Percentiles rank a stretch among this genome's conserved stretches.
phyloP scores from a whole-genome alignment of 2,113 vertebrate genomes.

The Phaethornis superciliosus region DNA sequence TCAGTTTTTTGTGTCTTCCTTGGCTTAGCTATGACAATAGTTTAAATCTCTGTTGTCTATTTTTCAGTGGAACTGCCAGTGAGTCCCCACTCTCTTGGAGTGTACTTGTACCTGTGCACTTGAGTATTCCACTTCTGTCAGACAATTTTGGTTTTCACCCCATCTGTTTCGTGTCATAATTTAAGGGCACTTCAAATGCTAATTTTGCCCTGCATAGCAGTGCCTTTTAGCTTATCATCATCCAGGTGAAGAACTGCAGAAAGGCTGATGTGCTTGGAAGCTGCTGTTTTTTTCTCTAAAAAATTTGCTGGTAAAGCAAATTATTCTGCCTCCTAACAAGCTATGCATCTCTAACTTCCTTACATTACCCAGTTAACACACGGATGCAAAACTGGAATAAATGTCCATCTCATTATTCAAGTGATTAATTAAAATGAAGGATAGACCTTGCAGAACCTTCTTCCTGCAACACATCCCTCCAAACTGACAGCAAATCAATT shows the following conservation, averaged over 20 bases:
- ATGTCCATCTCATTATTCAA: not conserved
- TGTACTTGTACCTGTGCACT: not conserved
- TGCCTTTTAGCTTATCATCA: not conserved
- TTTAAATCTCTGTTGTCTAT: not conserved
- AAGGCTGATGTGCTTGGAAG: not conserved
- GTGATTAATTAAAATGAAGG: not conserved
- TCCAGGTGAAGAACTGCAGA: not conserved
- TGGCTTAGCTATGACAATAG: not conserved
- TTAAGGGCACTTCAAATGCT: not conserved
- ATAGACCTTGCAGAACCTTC: not conserved
- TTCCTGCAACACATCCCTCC: not conserved
- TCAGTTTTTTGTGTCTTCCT: not conserved
- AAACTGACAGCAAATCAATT: not conserved
- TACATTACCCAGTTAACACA: not conserved
- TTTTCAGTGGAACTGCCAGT: not conserved
- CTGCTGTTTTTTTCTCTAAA: not conserved
- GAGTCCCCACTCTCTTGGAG: not conserved
- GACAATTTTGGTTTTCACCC: not conserved
- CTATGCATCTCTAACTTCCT: not conserved
- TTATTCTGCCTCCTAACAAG: not conserved
- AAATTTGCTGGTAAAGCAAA: not conserved
- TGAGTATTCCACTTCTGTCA: not conserved
- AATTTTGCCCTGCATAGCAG: not conserved
- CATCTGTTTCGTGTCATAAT: not conserved
- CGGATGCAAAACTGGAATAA: not conserved